A percentile compares a stretch with the other conserved stretches of the same genome.
These are phyloP conservation scores for Drosophila limbata DNA, from an alignment of 2,888 invertebrate species.

Conservation along the genomic window DNA sequence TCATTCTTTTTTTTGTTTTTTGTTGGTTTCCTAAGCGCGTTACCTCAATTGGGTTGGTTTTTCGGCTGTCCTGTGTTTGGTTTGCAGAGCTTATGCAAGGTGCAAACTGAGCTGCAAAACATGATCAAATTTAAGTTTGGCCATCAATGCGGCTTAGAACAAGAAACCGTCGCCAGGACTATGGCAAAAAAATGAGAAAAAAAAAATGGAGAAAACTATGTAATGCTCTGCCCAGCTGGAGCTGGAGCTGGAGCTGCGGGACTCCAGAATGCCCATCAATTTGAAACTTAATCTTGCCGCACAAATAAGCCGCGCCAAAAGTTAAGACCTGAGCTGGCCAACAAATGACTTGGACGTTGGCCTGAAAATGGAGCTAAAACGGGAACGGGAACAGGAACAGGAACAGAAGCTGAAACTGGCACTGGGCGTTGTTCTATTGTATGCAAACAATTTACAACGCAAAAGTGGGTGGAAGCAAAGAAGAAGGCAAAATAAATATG, in stretches of 20 bases:
- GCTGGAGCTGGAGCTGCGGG: conserved; percentile 2
- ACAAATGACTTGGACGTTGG: conserved; percentile 35
- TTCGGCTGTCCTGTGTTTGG: neutral
- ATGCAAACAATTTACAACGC: conserved; percentile 76
- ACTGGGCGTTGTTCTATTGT: conserved; percentile 57
- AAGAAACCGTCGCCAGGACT: conserved; percentile 2
- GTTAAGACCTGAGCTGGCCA: conserved; percentile 68
- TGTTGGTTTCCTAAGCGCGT: neutral
- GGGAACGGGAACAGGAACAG: neutral
- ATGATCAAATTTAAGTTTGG: conserved; percentile 70
- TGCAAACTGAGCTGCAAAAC: conserved; percentile 18
- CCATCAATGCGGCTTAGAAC: conserved; percentile 60
- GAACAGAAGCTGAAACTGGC: conserved; percentile 15
- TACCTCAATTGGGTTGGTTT: conserved; percentile 6
- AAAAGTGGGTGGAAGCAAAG: conserved; percentile 16
- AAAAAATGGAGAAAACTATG: conserved; percentile 36
- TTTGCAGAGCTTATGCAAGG: conserved; percentile 6
- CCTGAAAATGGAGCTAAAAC: neutral
- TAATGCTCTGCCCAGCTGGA: conserved; percentile 8
- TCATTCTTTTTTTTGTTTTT: neutral
- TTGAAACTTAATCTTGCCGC: conserved; percentile 79
- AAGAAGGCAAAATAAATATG: conserved; percentile 20
- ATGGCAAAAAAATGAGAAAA: neutral
- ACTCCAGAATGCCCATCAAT: conserved; percentile 74
- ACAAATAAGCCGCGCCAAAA: conserved; percentile 78